Percentiles rank a stretch among this genome's conserved stretches.
Evolutionary conservation across 1,140 invertebrate genomes (phyloP).

Genomic region (Cyclina sinensis): DNA sequence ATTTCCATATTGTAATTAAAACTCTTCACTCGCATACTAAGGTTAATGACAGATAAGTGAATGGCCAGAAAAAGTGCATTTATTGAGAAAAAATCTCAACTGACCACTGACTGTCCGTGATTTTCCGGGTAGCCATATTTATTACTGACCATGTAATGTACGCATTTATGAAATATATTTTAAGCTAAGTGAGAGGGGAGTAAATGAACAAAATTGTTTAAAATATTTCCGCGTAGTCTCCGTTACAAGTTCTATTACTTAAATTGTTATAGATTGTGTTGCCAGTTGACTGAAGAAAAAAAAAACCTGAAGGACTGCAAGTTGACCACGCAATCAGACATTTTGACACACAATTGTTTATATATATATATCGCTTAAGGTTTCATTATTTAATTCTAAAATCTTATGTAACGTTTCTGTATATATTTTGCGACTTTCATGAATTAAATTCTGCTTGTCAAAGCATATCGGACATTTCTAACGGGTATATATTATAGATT

Average conservation of each 20-base stretch:
- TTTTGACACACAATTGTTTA: too few relatives aligned
- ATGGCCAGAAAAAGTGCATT: background rate
- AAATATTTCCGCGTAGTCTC: too few relatives aligned
- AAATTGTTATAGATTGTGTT: too few relatives aligned
- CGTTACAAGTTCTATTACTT: too few relatives aligned
- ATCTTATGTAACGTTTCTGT: background rate
- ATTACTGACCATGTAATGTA: slow-evolving; percentile 12
- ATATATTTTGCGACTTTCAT: background rate
- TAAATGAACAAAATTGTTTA: background rate
- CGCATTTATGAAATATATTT: background rate
- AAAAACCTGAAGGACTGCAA: too few relatives aligned
- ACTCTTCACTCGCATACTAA: background rate
- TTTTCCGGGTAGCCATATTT: slow-evolving; percentile 69
- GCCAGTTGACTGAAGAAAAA: too few relatives aligned
- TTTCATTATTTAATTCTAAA: background rate
- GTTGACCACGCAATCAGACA: too few relatives aligned
- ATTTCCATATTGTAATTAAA: slow-evolving; percentile 56
- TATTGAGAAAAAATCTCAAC: background rate
- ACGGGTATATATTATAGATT: slow-evolving; percentile 48
- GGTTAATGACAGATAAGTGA: slow-evolving; percentile 54
- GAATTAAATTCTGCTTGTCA: background rate
- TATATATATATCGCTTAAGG: too few relatives aligned
- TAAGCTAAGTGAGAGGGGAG: background rate
- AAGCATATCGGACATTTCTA: background rate
- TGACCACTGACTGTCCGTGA: slow-evolving; percentile 42